Conservation (phyloP, 2,113 vertebrate species). For the Gambusia holbrooki region DNA sequence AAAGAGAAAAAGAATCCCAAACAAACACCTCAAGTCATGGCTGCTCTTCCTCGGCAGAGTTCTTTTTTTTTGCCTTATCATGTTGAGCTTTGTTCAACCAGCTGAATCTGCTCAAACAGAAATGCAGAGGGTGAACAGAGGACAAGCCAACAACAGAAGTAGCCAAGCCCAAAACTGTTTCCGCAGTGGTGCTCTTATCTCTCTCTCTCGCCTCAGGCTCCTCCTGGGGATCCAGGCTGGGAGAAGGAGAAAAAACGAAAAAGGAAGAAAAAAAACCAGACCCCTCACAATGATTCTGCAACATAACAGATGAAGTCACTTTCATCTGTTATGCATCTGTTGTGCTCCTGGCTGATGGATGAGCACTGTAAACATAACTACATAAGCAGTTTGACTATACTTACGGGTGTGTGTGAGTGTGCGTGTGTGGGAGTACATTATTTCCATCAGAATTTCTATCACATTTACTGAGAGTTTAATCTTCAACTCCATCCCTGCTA, state of each 20-base stretch:
- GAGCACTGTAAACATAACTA: background rate
- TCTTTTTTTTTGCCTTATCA: slow-evolving; percentile 49
- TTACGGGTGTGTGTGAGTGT: background rate
- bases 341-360: slow-evolving; percentile 1
- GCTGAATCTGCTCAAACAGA: slow-evolving; percentile 49
- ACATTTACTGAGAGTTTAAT: background rate
- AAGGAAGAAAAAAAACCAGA: slow-evolving; percentile 3
- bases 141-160: slow-evolving; percentile 47
- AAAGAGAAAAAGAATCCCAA: background rate
- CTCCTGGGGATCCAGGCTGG: slow-evolving; percentile 40
- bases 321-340: background rate
- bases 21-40: slow-evolving; percentile 25
- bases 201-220: slow-evolving; percentile 42
- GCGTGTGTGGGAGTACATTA: background rate
- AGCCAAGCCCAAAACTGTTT: slow-evolving; percentile 52
- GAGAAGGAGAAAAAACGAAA: background rate
- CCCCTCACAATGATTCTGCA: slow-evolving; percentile 32
- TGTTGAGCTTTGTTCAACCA: slow-evolving; percentile 49
- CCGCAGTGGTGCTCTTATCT: slow-evolving; percentile 60
- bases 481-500: background rate
- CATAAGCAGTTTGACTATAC: slow-evolving; percentile 3
- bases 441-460: slow-evolving; percentile 2
- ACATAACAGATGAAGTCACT: slow-evolving; percentile 41
- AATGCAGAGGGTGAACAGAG: slow-evolving; percentile 38
- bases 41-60: slow-evolving; percentile 13